phyloP scores from a whole-genome alignment of 2,113 vertebrate species.

The Conger conger region DNA sequence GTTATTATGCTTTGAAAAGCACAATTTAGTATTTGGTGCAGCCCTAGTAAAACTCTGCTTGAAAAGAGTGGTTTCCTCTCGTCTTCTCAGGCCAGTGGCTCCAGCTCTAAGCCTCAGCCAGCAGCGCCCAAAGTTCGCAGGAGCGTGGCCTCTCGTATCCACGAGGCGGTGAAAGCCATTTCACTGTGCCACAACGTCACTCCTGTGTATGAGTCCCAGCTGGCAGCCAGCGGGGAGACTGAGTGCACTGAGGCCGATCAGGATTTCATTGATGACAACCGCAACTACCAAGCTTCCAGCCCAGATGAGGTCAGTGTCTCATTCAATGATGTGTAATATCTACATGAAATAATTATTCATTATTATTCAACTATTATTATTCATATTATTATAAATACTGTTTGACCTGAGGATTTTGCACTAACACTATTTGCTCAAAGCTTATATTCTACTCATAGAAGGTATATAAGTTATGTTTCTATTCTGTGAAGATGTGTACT shows the following conservation, averaged over 20 bases:
- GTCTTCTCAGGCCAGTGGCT: conserved; percentile 59
- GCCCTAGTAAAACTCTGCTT: neutral
- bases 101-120: conserved; percentile 64
- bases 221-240: conserved; percentile 66
- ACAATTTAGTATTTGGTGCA: no score
- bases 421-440: no score
- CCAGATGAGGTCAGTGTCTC: conserved; percentile 84
- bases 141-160: conserved; percentile 88
- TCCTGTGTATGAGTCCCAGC: conserved; percentile 83
- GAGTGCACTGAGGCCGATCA: conserved; percentile 90
- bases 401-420: no score
- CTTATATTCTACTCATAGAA: no score
- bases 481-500: no score
- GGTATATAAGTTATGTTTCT: no score
- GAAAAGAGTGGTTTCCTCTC: neutral
- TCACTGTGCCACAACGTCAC: conserved; percentile 96
- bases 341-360: neutral
- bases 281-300: conserved; percentile 95
- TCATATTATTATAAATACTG: no score
- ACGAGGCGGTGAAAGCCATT: conserved; percentile 93
- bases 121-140: conserved; percentile 87
- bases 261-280: conserved; percentile 90
- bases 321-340: neutral
- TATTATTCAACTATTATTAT: no score
- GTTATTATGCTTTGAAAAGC: no score